Evolutionary conservation across 1,140 invertebrate genomes (phyloP), one percentile per base, ranked within the genome.

Genomic region (Eurosta solidaginis): DNA sequence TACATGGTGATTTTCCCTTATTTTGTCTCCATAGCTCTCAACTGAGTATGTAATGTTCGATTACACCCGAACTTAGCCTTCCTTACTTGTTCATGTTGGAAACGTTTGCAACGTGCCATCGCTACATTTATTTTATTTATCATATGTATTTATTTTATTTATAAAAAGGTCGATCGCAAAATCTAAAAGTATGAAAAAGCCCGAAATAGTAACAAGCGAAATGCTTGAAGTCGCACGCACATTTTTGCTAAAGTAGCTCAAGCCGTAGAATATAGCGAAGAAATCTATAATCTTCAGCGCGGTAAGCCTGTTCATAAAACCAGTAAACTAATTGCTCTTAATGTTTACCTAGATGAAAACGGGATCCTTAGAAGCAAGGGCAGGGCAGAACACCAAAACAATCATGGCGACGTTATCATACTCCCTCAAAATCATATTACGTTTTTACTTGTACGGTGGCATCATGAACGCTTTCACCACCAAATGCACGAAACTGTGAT

Each of bases 391-490:
- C 54, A 27, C 54, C 59, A 45, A 10, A 47, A n/a, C 74, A 75
- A 75, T 45, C 45, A 76, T 50, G 40, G 47, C 4, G 74, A 63
- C 25, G 22, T 75, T 12, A 20, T 79, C 22, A 36, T 76, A 27
- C 40, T 79, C 29, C 78, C 78, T 6, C 20, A n/a, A 29, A 36
- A 27, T 40, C 85, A 88, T 79, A 86, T 81, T 27, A 87, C 82
- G n/a, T 84, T 82, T 76, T 85, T 88, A 78, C 78, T 81, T n/a
- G 85, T 83, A 33, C 80, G 82, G 42, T 47, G 45, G 45, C 76
- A 78, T 33, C 82, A 87, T 77, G 45, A 84, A 4, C 63, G 45
- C 27, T 25, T 73, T 20, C 77, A 77, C 44, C 74, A 78, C 17
- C 25, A 40, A 12, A 77, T 47, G 36, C 75, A 80, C 45, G 77